Evolutionary conservation across 2,113 vertebrate species (phyloP), one percentile per base, ranked within the genome.

Genomic region (Paracanthobrama guichenoti): DNA sequence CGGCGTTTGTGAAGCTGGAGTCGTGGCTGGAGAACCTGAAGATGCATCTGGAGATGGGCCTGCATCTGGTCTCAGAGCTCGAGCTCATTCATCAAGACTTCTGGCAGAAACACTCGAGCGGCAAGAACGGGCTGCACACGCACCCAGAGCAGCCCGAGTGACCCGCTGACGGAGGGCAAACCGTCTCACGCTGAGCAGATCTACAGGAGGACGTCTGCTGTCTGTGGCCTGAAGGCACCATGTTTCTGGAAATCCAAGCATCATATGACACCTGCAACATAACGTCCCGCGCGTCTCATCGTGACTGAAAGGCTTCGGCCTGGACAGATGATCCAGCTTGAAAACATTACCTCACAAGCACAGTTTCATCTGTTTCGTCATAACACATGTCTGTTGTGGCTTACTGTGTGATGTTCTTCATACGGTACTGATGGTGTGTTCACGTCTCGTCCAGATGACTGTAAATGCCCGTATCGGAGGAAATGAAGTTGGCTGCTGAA

Each of bases 21-120:
- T 96, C 96, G 87, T 99, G 97, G 97, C 91, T 99, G 89, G 95
- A 97, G 88, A 95, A 95, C 72, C 95, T 98, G 31, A 96, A 92
- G 92, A 96, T 98, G 96, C 97, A 98, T 92, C 89, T 99, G 93
- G 95, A 97, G 35, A 94, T 97, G 53, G 94, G 93, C 69, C 92
- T 98, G 18, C 96, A 96, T 0, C 92, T 98, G 84, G 94, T 96
- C 85, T 94, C 96, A 0, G 97, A 99, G 86, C 92, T 98, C 90
- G 97, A 97, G 67, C 94, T 96, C 86, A 90, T 99, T 85, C 94
- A 97, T 88, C 93, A 91, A 85, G 90, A 93, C 88, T 99, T 99
- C 84, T 95, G 96, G 93, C 94, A 95, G 89, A 94, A 84, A 5
- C 93, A 98, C 92, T 84, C 89, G 2, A 90, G 86, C 14, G 89